Base-by-base conservation (phyloP, 2,888 invertebrate genomes). In the Tachina fera region DNA sequence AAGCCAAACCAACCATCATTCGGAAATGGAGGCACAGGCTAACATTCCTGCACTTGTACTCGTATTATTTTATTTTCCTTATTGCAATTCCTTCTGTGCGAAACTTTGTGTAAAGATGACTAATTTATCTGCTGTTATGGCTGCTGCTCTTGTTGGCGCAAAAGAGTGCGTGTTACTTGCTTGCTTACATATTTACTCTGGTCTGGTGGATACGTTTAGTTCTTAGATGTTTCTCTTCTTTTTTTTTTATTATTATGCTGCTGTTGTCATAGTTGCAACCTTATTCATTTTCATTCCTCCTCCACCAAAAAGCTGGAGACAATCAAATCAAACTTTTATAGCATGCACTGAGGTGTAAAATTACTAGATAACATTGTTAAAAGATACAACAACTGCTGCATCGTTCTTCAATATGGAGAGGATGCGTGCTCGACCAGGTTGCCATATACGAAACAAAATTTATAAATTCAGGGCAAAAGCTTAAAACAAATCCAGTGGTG, bases 331-430 rank as follows among this genome's bases (percentile, higher is more conserved):
- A 81, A 81, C 71, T 82, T 31, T 81, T 45, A 72, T 67, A 39
- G 67, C 45, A 67, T 86, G 67, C 67, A 78, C 63, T 84, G 82
- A 84, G 72, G 87, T 87, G 84, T 82, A 76, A 84, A 87, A 87
- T 84, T 82, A 76, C 81, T 74, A 82, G 75, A 82, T 83, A 86
- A 83, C 65, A 53, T 74, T 81, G 74, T 76, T 83, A 83, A 63
- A 74, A 60, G 58, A 45, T 51, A 58, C 45, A 58, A 58, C n/a
- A n/a, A n/a, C n/a, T n/a, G n/a, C 56, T 51, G 11, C n/a, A 72
- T 60, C 6, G 22, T 10, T 13, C 56, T 56, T 22, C 22, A 56
- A 56, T 13, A 71, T 10, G 19, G 45, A 13, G 53, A 14, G 43
- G 31, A 3, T n/a, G 16, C 19, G 13, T 51, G 9, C 31, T 6